Conservation (phyloP, 1,140 invertebrate genomes). For the Periplaneta americana region DNA sequence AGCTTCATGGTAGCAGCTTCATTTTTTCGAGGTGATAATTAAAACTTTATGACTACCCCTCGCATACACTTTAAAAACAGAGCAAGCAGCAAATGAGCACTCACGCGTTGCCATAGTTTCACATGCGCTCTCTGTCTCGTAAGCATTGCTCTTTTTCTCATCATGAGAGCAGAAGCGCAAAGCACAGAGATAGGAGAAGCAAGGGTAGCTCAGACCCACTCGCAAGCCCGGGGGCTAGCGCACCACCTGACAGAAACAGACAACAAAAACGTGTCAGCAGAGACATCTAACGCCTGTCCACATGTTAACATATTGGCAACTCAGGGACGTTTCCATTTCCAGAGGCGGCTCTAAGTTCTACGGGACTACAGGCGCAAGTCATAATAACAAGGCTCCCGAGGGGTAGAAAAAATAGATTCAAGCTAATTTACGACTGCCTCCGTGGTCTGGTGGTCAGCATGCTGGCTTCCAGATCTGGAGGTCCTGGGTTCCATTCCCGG, state of each 20-base stretch:
- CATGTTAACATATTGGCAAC: neutral
- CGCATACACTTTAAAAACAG: neutral
- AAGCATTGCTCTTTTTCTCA: slow-evolving; percentile 25
- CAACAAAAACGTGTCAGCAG: neutral
- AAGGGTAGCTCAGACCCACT: slow-evolving; percentile 33
- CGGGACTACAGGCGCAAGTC: too few relatives aligned
- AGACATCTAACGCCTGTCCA: neutral
- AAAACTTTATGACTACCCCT: too few relatives aligned
- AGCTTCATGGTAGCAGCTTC: too few relatives aligned
- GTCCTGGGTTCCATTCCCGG: too few relatives aligned
- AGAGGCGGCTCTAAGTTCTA: too few relatives aligned
- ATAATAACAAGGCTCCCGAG: too few relatives aligned
- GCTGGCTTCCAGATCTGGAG: too few relatives aligned
- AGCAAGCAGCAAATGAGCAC: slow-evolving; percentile 11
- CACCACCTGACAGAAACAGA: slow-evolving; percentile 14
- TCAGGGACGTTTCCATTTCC: too few relatives aligned
- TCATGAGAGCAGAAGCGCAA: slow-evolving; percentile 46
- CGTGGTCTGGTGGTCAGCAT: too few relatives aligned
- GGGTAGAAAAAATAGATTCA: too few relatives aligned
- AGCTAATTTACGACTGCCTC: too few relatives aligned
- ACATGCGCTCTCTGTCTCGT: slow-evolving; percentile 12
- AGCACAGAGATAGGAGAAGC: slow-evolving; percentile 48
- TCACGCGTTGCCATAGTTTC: slow-evolving; percentile 13
- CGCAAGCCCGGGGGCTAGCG: slow-evolving; percentile 13
- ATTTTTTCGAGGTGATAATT: too few relatives aligned